phyloP scores from a whole-genome alignment of 2,113 vertebrate genomes.

The Lates calcarifer region DNA sequence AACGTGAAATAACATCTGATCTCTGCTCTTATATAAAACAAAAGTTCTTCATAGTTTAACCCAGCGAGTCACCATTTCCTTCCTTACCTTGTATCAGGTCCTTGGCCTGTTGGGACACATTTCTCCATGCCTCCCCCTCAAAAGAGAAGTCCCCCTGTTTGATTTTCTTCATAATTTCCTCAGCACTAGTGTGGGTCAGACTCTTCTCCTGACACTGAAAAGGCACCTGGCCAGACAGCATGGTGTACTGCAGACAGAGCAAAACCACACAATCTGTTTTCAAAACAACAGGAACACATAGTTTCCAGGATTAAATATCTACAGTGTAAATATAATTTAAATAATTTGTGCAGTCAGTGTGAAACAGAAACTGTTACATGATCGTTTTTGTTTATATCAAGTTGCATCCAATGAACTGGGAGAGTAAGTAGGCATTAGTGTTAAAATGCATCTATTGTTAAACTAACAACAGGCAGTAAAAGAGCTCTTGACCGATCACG shows the following conservation, averaged over 20 bases:
- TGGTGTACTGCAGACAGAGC: slow-evolving; percentile 90
- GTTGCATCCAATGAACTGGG: background rate
- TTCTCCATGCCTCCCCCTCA: slow-evolving; percentile 96
- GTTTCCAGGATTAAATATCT: background rate
- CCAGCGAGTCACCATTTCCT: background rate
- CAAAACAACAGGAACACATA: background rate
- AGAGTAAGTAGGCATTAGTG: slow-evolving; percentile 6
- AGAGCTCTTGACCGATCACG: slow-evolving; percentile 54
- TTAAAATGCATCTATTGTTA: slow-evolving; percentile 16
- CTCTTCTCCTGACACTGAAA: slow-evolving; percentile 96
- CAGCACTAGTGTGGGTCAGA: slow-evolving; percentile 91
- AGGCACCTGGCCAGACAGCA: slow-evolving; percentile 97
- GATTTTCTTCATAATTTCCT: slow-evolving; percentile 99
- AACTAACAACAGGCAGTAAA: slow-evolving; percentile 18
- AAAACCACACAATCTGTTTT: background rate
- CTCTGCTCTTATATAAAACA: background rate
- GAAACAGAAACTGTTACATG: background rate
- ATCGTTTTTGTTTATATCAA: background rate
- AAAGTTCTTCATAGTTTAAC: background rate
- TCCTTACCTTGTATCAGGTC: slow-evolving; percentile 94
- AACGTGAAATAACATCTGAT: background rate
- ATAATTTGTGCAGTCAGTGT: background rate
- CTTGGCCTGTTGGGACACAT: slow-evolving; percentile 96
- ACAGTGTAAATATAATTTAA: background rate
- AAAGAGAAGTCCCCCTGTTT: slow-evolving; percentile 99